Conservation (phyloP, 2,888 invertebrate genomes). For the Meganola albula region DNA sequence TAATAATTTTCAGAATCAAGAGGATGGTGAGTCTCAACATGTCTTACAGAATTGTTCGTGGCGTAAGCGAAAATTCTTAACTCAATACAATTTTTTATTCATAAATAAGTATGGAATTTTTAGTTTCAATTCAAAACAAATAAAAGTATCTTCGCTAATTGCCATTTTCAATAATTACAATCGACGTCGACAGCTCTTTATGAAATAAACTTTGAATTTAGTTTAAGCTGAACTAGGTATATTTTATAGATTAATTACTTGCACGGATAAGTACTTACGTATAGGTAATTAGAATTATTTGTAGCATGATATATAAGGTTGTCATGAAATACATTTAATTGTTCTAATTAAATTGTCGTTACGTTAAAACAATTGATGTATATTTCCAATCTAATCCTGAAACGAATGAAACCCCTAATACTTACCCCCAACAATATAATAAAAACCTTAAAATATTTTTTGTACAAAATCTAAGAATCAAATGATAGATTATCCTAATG, state of each 20-base stretch:
- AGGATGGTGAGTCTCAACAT: conserved; percentile 68
- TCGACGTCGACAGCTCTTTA: too few relatives aligned
- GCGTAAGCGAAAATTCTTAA: conserved; percentile 51
- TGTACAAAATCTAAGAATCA: conserved; percentile 3
- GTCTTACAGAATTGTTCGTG: conserved; percentile 64
- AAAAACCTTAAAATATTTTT: conserved; percentile 9
- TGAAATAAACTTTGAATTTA: too few relatives aligned
- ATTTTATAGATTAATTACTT: too few relatives aligned
- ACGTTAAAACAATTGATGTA: too few relatives aligned
- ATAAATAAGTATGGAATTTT: conserved; percentile 2
- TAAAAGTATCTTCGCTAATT: conserved; percentile 49
- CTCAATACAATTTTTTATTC: conserved; percentile 5
- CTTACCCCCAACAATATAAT: too few relatives aligned
- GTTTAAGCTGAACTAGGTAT: too few relatives aligned
- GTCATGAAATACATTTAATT: conserved; percentile 36
- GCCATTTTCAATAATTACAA: conserved; percentile 47
- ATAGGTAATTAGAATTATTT: conserved; percentile 9
- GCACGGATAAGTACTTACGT: too few relatives aligned
- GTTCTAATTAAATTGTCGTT: too few relatives aligned
- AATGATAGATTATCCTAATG: conserved; percentile 40
- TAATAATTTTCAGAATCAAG: conserved; percentile 65
- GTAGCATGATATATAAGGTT: conserved; percentile 49
- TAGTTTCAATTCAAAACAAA: conserved; percentile 6
- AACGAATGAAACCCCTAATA: too few relatives aligned
- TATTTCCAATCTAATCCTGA: too few relatives aligned